phyloP scores from a whole-genome alignment of 53 echinoderm and acorn worm genomes.

The Temnopleurus reevesii region DNA sequence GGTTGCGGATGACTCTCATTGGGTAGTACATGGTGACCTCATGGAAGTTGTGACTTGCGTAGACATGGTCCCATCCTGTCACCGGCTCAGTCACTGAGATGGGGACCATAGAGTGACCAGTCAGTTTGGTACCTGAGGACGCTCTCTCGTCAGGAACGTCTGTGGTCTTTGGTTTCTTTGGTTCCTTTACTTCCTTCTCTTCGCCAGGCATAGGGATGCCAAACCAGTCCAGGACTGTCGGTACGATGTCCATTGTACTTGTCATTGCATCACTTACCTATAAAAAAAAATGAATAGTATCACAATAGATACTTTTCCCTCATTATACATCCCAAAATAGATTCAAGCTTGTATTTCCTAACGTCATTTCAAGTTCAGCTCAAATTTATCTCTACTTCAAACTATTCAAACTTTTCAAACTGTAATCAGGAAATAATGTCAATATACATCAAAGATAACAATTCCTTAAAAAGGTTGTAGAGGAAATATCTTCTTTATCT shows the following conservation, averaged over 20 bases:
- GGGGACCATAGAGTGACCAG: constrained; percentile 88
- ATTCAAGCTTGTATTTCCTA: no score
- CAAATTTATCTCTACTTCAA: no score
- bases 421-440: no score
- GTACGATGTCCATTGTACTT: constrained; percentile 91
- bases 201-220: constrained; percentile 71
- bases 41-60: constrained; percentile 93
- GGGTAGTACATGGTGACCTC: constrained; percentile 98
- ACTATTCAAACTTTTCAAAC: no score
- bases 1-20: constrained; percentile 84
- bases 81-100: constrained; percentile 64
- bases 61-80: constrained; percentile 77
- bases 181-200: constrained; percentile 9
- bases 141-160: background rate
- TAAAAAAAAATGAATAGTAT: no score
- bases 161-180: background rate
- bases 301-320: background rate
- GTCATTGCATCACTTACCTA: constrained; percentile 78
- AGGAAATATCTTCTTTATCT: no score
- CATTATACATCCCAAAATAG: no score
- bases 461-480: no score
- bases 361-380: no score
- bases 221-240: constrained; percentile 92
- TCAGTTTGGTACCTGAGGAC: constrained; percentile 21
- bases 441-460: no score